Base-by-base conservation (phyloP, 2,888 invertebrate genomes). In the Acholoe squamosa region DNA sequence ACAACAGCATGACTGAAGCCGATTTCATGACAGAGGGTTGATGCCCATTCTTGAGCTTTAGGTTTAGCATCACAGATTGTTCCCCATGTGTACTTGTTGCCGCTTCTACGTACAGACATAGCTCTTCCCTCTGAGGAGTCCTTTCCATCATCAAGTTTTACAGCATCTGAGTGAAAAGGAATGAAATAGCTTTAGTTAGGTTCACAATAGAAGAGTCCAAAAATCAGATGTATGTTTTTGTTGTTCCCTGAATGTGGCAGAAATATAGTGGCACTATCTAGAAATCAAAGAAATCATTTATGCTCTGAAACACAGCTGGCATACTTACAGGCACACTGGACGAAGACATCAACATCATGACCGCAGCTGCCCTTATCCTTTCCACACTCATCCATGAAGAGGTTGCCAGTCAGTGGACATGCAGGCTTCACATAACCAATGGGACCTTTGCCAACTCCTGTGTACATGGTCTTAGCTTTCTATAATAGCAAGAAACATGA, bases 351-450 rank as follows among this genome's bases (percentile, higher is more conserved):
- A 16, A 51, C 28, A 43, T 84, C 84, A 28, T 84, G 84, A 19
- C 43, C 51, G 43, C 84, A 84, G 7, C 43, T 51, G 0, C 84
- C 84, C 19, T 71, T 71, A 28, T 71, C 71, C 28, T 71, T 71
- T n/a, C 71, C 71, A 28, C 71, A 71, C 71, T 71, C 71, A 28
- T 71, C 71, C 71, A 71, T 71, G 71, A 71, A 71, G 71, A 71
- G 19, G 28, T 71, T 71, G 25, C 71, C 71, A 14, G 71, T 71
- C 28, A 71, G 71, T 14, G 71, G 71, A 25, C 71, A 71, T 14
- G 71, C 7, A 14, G 71, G 71, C 28, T 71, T 71, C 71, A 28
- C 28, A 25, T 71, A 71, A 28, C 71, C 71, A 28, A 71, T 71
- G 71, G 19, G 19, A 14, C 71, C 71, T 28, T 71, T 71, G 71